Conservation (phyloP, 2,113 vertebrate species). For the Platysteira castanea region DNA sequence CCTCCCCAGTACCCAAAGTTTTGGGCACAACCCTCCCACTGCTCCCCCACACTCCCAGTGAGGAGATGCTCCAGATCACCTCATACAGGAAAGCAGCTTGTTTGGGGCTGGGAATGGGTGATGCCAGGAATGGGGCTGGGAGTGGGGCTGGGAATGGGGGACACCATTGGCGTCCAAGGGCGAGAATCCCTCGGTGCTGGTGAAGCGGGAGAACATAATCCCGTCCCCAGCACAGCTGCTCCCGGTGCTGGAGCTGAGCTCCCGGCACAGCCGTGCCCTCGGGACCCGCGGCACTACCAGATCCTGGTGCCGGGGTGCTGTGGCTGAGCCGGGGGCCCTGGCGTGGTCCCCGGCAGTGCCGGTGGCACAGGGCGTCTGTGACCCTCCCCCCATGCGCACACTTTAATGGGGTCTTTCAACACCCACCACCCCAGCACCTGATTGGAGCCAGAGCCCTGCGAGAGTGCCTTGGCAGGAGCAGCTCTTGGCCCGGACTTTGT, state of each 20-base stretch:
- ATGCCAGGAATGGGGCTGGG: neutral
- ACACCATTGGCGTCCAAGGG: neutral
- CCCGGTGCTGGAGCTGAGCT: neutral
- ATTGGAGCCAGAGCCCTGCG: neutral
- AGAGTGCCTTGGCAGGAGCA: neutral
- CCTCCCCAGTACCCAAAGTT: neutral
- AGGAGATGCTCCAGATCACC: neutral
- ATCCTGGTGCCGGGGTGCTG: neutral
- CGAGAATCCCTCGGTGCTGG: neutral
- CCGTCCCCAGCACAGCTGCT: neutral
- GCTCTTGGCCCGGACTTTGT: neutral
- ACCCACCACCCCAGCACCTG: neutral
- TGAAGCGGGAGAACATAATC: neutral
- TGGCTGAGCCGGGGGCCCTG: neutral
- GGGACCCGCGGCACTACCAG: accelerated
- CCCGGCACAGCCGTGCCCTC: accelerated
- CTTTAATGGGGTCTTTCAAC: neutral
- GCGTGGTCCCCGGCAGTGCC: accelerated
- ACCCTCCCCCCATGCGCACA: neutral
- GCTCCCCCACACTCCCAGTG: accelerated
- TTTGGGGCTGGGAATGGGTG: neutral
- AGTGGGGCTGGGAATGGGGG: neutral
- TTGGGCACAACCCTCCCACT: neutral
- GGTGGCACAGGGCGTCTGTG: neutral
- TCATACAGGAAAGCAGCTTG: neutral